A percentile compares a stretch with the other conserved stretches of the same genome.
phyloP scores from a whole-genome alignment of 1,140 invertebrate species.

The Octopus bimaculoides region DNA sequence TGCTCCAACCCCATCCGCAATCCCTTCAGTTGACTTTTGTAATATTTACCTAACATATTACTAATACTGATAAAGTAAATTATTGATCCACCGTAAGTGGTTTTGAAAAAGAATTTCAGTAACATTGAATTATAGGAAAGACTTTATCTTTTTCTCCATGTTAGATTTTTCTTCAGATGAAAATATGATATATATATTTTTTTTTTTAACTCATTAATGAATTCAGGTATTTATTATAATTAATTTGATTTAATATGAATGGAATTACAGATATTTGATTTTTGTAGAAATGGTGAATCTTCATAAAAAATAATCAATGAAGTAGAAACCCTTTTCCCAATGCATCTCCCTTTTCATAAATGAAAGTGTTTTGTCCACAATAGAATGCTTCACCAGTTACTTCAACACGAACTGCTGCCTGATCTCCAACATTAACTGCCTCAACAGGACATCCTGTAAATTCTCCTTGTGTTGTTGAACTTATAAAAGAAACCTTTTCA shows the following conservation, averaged over 20 bases:
- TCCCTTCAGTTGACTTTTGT: no score
- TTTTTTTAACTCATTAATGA: no score
- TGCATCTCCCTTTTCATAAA: conserved; percentile 41
- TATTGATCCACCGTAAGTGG: no score
- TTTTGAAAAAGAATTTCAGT: no score
- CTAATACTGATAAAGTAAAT: no score
- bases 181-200: no score
- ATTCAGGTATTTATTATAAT: neutral
- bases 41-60: no score
- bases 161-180: no score
- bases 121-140: no score
- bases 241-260: neutral
- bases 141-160: no score
- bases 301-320: conserved; percentile 41
- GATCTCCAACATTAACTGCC: conserved; percentile 19
- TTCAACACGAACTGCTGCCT: conserved; percentile 44
- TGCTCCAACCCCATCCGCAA: no score
- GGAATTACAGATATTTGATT: neutral
- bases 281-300: neutral
- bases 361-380: conserved; percentile 38
- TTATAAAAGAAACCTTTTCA: conserved; percentile 39
- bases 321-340: conserved; percentile 42
- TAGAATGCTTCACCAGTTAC: conserved; percentile 49
- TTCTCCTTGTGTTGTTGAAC: conserved; percentile 30
- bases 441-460: conserved; percentile 36